Base-by-base conservation (phyloP, 2,797 vertebrate genomes). In the Orientallactaga sibirica region DNA sequence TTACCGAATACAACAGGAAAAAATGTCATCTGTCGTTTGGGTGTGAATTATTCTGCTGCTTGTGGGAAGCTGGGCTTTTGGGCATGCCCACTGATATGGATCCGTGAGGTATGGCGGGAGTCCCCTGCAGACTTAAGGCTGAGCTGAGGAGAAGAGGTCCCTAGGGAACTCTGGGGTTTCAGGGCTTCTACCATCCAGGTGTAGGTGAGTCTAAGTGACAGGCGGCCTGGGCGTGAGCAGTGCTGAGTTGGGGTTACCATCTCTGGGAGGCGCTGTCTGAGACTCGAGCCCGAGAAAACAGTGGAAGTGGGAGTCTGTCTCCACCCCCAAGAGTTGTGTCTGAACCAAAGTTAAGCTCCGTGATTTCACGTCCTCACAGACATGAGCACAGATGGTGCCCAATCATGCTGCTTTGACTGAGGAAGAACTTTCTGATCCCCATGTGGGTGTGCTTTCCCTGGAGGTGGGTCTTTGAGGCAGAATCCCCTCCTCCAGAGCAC, bases 221-320 rank as follows among this genome's bases (percentile, higher is more conserved):
- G 19, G 27, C 6, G 33, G 71, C 20, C 5, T n/a, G 70, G 2
- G 3, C 52, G 22, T 29, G 43, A 58, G 18, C 4, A 6, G 6
- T 9, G 1, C 29, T n/a, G 3, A 18, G 16, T 2, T 11, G 12
- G 20, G 29, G 18, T 16, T 68, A 29, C 25, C 0, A 0, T 64
- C n/a, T 92, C 55, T 22, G 61, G n/a, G 5, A 66, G 41, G 70
- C 52, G 71, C 20, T 61, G 11, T 27, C 73, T 20, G 14, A 66
- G 58, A 70, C 11, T 3, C 2, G 37, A 58, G 37, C 68, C 68
- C 67, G 58, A 24, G 41, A 5, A 66, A 68, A 48, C 2, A 29
- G 55, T 20, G 25, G 14, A 37, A 67, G 10, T 64, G 18, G 14
- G 33, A 20, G 37, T 62, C 52, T 41, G 48, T 48, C 48, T 48